Base-by-base conservation (phyloP, 2,888 invertebrate species). In the Hartigia nigra region DNA sequence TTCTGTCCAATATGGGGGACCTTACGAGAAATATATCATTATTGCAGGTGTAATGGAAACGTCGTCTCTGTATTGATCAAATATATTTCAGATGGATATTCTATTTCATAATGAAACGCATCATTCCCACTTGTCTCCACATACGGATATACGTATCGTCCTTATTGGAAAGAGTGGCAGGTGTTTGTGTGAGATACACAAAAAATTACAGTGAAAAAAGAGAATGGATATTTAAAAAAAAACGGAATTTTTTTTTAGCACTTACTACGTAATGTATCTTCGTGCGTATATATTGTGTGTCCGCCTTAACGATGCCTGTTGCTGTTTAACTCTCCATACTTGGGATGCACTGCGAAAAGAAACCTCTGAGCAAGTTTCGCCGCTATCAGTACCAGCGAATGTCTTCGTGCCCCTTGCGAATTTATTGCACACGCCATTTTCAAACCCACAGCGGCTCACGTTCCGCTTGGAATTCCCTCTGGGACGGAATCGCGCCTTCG, bases 371-470 rank as follows among this genome's bases (percentile, higher is more conserved):
- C 79, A 77, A 81, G 77, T 79, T 78, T 82, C 77, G 82, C 84
- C 83, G 85, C 85, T 86, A 86, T 86, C 85, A 82, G 84, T 80
- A 80, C 80, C 77, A 81, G 76, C 80, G 83, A 23, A 55, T 55
- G 55, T 55, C 55, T 55, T 83, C 77, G 76, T 82, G 80, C 80
- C 79, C 82, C 82, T 77, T 77, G 82, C 81, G 82, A 84, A 85
- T 87, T 87, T 87, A 87, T 87, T 84, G 85, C 85, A 74, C 76
- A 79, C 75, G 79, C 76, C 82, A 81, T 81, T 77, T 75, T 70
- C 81, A 77, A 75, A 82, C 79, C 81, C 78, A 80, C 80, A 75
- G 80, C 79, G 75, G 37, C 70, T 72, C 39, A 69, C 69, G 80
- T 34, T 77, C 55, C 76, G 74, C 75, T 75, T 77, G 81, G 84